Conservation (phyloP, 2,888 invertebrate species). For the Dasypolia templi region DNA sequence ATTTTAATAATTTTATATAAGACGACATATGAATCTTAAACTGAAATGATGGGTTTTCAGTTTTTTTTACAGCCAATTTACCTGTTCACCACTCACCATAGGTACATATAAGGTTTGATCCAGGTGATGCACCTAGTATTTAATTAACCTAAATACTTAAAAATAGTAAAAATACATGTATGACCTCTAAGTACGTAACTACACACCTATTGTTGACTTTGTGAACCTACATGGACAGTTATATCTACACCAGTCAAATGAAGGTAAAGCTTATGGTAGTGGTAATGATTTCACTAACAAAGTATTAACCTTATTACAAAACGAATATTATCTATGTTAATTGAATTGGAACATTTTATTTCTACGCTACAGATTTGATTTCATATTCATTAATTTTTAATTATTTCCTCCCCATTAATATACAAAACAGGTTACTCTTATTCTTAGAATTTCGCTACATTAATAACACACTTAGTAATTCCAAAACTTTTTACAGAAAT, state of each 20-base stretch:
- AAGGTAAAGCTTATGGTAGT: slow-evolving; percentile 14
- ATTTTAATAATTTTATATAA: slow-evolving; percentile 3
- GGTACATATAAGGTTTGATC: not conserved
- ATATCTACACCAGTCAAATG: slow-evolving; percentile 29
- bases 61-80: not conserved
- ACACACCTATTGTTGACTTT: slow-evolving; percentile 13
- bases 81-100: no score
- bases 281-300: slow-evolving; percentile 30
- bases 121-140: slow-evolving; percentile 4
- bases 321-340: slow-evolving; percentile 40
- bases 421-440: slow-evolving; percentile 67
- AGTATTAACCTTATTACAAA: slow-evolving; percentile 30
- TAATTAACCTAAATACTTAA: slow-evolving; percentile 10
- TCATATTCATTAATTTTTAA: slow-evolving; percentile 46
- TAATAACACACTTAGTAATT: slow-evolving; percentile 44
- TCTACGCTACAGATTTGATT: slow-evolving; percentile 64
- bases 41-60: slow-evolving; percentile 6
- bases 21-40: slow-evolving; percentile 19
- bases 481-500: slow-evolving; percentile 58
- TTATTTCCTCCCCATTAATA: slow-evolving; percentile 65
- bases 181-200: not conserved
- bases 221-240: slow-evolving; percentile 36
- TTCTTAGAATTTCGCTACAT: slow-evolving; percentile 54
- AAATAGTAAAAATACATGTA: slow-evolving; percentile 1
- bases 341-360: slow-evolving; percentile 53